Base-by-base conservation (phyloP, 2,888 invertebrate species). In the Eupithecia abbreviata region DNA sequence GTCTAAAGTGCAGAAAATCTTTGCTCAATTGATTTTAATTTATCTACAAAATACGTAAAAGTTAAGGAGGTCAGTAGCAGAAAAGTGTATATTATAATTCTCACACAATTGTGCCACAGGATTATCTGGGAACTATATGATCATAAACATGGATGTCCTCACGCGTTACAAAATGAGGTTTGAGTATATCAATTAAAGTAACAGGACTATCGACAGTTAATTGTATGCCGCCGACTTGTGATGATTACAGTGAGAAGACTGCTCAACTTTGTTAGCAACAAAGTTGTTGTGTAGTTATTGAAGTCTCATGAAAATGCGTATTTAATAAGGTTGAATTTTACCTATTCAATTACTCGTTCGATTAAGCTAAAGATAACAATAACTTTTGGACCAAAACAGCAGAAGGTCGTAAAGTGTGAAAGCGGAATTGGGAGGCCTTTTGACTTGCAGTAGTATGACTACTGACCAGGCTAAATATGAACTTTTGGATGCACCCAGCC, bases 131-230 rank as follows among this genome's bases (percentile, higher is more conserved):
- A 55, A 9, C 67, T 77, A 42, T 62, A 51, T 80, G 7, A 81
- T 86, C 82, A 84, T 86, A 85, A 86, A 84, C 77, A 75, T 74
- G 77, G 78, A 82, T 74, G 79, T 73, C 77, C 70, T 82, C 77
- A 79, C 82, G 83, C 82, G 73, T 80, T 81, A 81, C 80, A 79
- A 83, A 81, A 84, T 79, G 80, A 82, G 79, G 79, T 76, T 81
- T 68, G 76, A 80, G 79, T 79, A 80, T 77, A 78, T 77, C 82
- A 83, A 85, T 87, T 80, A 80, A 81, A 83, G 82, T 74, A 78
- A 79, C 79, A 77, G 76, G 83, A 77, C 82, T 83, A 82, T 83
- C 83, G 85, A 84, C 82, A 84, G 85, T 84, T 83, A 84, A 85
- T 85, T 81, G 81, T 42, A 42, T 66, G 66, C 42, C 82, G 75